Conservation (phyloP, 2,113 vertebrate genomes). For the Corythornis cristatus region DNA sequence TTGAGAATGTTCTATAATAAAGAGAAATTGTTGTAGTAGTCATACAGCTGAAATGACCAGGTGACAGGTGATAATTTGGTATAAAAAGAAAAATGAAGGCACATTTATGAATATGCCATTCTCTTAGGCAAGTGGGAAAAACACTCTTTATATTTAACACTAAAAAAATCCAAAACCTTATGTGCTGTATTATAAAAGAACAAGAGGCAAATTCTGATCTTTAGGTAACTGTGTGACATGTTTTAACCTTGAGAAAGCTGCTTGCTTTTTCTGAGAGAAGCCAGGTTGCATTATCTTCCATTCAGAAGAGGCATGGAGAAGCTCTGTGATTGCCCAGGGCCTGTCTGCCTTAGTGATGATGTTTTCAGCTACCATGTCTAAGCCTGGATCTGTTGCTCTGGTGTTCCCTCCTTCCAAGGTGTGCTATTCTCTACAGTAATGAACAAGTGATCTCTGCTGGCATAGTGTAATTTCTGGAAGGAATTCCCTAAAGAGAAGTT, state of each 20-base stretch:
- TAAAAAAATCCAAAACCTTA: background rate
- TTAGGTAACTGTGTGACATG: background rate
- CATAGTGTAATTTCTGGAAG: background rate
- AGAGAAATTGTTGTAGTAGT: background rate
- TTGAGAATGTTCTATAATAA: background rate
- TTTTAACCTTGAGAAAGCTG: background rate
- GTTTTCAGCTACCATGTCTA: background rate
- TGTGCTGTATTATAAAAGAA: background rate
- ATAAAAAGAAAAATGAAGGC: background rate
- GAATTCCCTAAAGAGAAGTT: background rate
- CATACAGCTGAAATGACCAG: background rate
- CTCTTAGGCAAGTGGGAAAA: background rate
- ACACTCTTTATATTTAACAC: background rate
- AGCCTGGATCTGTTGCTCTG: background rate
- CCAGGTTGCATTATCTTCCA: background rate
- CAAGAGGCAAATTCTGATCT: background rate
- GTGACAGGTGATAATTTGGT: background rate
- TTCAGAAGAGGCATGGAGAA: background rate
- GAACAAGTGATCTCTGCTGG: background rate
- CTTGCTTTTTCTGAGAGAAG: background rate
- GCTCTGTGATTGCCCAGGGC: background rate
- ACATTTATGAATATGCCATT: background rate
- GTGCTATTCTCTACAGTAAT: background rate
- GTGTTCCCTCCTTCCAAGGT: background rate
- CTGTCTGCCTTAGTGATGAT: background rate